These are phyloP conservation scores for Salticus scenicus DNA, from an alignment of 2,888 invertebrate species.

Conservation along the genomic window DNA sequence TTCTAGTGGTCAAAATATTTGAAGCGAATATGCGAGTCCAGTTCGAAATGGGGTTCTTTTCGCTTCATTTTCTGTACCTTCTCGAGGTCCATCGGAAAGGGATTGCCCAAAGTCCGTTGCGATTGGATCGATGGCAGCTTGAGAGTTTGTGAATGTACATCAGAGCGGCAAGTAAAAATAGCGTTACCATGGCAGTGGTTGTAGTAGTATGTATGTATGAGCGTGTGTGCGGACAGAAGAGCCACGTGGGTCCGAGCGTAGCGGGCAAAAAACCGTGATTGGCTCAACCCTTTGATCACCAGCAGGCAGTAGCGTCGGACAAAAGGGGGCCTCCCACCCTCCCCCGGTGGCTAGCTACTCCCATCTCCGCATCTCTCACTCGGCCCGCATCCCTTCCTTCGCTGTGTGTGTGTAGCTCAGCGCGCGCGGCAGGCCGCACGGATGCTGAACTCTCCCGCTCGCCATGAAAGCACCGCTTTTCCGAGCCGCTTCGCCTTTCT, in stretches of 20 bases:
- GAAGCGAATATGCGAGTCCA: no score
- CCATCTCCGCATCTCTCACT: slow-evolving; percentile 33
- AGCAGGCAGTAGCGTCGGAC: slow-evolving; percentile 66
- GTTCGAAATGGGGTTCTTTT: background rate
- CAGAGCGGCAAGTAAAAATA: slow-evolving; percentile 49
- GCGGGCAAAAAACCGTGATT: slow-evolving; percentile 53
- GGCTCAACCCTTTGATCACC: slow-evolving; percentile 66
- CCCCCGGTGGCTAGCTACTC: background rate
- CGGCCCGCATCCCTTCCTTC: slow-evolving; percentile 31
- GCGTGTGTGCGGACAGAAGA: background rate
- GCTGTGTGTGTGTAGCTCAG: slow-evolving; percentile 20
- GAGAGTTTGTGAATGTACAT: slow-evolving; percentile 56
- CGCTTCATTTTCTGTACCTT: background rate
- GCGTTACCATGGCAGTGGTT: slow-evolving; percentile 57
- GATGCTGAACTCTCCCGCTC: slow-evolving; percentile 66
- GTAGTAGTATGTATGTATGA: slow-evolving; percentile 31
- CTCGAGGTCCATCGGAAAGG: background rate
- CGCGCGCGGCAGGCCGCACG: slow-evolving; percentile 35
- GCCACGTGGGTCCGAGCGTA: slow-evolving; percentile 47
- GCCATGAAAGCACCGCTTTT: slow-evolving; percentile 66
- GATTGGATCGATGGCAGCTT: background rate
- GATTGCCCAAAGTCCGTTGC: background rate
- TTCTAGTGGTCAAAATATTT: background rate
- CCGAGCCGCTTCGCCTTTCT: slow-evolving; percentile 60
- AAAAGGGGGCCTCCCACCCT: slow-evolving; percentile 30